A percentile compares a stretch with the other conserved stretches of the same genome.
These are phyloP conservation scores for Mixornis gularis DNA, from an alignment of 2,113 vertebrate species.

Conservation along the genomic window DNA sequence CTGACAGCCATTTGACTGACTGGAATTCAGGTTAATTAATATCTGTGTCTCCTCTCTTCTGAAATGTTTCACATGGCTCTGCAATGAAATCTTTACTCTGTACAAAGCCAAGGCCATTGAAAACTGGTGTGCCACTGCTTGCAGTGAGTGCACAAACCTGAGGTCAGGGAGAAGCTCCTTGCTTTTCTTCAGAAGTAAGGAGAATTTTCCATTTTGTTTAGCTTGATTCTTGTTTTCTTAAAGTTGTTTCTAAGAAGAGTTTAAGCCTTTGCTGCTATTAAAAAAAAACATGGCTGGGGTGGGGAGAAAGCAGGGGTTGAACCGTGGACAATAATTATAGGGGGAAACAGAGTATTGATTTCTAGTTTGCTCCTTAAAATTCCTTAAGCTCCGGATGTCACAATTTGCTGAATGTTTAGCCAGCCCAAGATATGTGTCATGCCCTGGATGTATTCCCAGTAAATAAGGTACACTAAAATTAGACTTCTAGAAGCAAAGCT, in stretches of 20 bases:
- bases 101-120: neutral
- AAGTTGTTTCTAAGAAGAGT: neutral
- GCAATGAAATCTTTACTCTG: neutral
- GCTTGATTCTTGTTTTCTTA: neutral
- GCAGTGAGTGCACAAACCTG: neutral
- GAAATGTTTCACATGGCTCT: neutral
- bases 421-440: neutral
- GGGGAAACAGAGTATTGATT: neutral
- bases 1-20: neutral
- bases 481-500: neutral
- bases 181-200: neutral
- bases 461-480: rapidly evolving
- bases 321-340: neutral
- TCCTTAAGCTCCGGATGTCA: neutral
- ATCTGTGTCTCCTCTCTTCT: neutral
- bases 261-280: neutral
- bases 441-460: neutral
- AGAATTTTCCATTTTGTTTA: neutral
- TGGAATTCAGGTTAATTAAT: neutral
- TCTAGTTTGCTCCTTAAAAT: neutral
- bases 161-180: neutral
- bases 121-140: neutral
- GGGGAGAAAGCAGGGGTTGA: rapidly evolving
- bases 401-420: neutral
- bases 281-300: rapidly evolving